Base-by-base conservation (phyloP, 2,797 vertebrate species). In the Gadopsis bispinosus region DNA sequence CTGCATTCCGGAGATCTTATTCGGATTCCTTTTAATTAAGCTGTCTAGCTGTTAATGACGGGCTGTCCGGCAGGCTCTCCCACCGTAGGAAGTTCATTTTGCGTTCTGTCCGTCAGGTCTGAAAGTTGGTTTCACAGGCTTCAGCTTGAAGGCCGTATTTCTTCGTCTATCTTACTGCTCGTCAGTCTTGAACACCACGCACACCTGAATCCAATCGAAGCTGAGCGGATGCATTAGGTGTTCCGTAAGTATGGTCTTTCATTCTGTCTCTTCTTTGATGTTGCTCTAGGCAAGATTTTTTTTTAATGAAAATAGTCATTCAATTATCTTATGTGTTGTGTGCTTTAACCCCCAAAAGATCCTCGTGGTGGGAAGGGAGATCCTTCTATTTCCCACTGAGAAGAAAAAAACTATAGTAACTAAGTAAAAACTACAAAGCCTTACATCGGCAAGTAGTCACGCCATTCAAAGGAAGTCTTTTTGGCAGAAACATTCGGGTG, bases 21-120 rank as follows among this genome's bases (percentile, higher is more conserved):
- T 91, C 66, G 66, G 82, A 88, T 89, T 87, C 70, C 51, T 83
- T 26, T 86, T 93, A 94, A 94, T 94, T 90, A 93, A 88, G 78
- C 74, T 93, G 87, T 91, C 82, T 41, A 6, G 37, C 71, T 72
- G 72, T 77, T 85, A 91, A 92, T 90, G 90, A 93, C 86, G 73
- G 88, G 87, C 87, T 86, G 74, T 87, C 73, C 43, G 0, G 83
- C 20, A n/a, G 69, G 72, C 41, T 72, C 67, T 80, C 75, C 16
- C 75, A 55, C 47, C 17, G 31, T 14, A 62, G 71, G 76, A 72
- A 77, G 79, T 77, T 64, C 64, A 73, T 69, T 79, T 73, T 66
- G 37, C 54, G 50, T 54, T 80, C 58, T 75, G 77, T 80, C 82
- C 83, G 58, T 78, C 75, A 83, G 26, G 66, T 61, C 50, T 41